Base-by-base conservation (phyloP, 2,888 invertebrate genomes). In the Drosophila flavopinicola region DNA sequence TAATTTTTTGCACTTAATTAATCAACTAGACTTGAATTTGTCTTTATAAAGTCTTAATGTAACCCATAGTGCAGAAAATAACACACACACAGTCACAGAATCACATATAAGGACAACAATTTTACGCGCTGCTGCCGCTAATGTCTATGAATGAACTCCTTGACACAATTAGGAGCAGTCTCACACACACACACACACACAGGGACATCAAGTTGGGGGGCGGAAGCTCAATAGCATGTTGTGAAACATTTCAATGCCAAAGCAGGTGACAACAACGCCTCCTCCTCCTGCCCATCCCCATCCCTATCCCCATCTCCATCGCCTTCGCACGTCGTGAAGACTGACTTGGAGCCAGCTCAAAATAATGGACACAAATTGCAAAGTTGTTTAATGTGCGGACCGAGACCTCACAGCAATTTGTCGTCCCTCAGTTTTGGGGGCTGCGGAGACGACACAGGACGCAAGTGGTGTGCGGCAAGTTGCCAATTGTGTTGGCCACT, bases 71-170 rank as follows among this genome's bases (percentile, higher is more conserved):
- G 33, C 13, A 41, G 7, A 9, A 7, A n/a, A 27, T 7, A n/a
- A 44, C 37, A 35, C 15, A 13, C 29, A 7, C 23, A 17, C 5
- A 41, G 29, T 30, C 20, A 38, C 37, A 47, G 27, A 13, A 11
- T 6, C 39, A 48, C 52, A 57, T 10, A 38, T 24, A 30, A 44
- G 17, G 15, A 65, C 56, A 35, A 56, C 49, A 66, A 65, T 65
- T 77, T 65, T 64, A 51, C 66, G 57, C 66, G 52, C 60, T 54
- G 78, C 44, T 71, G 61, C 53, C 69, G 75, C 85, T 82, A 85
- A 82, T 82, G 87, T 85, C 87, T 75, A 72, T 72, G 75, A 88
- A 88, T 86, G 79, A 88, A 87, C 88, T 88, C 82, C 88, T 86
- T 86, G 85, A 88, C 85, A 86, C 85, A 86, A 85, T 88, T 85